A percentile compares a stretch with the other conserved stretches of the same genome.
phyloP scores from a whole-genome alignment of 2,888 invertebrate species.

The Tuta absoluta region DNA sequence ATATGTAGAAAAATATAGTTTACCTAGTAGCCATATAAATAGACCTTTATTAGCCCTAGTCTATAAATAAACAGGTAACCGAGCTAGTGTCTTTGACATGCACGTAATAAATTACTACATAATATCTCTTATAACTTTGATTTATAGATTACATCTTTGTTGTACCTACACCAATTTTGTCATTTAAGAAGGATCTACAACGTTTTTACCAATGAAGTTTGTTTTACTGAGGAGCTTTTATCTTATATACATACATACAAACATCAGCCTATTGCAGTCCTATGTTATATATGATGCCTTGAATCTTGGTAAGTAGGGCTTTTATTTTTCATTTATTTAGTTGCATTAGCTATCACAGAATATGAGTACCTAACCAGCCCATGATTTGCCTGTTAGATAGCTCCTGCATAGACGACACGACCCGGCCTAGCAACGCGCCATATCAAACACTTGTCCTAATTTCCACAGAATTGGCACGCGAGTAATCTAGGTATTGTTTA shows the following conservation, averaged over 20 bases:
- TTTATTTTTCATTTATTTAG: neutral
- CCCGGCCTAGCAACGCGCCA: conserved; percentile 16
- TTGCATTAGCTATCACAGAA: neutral
- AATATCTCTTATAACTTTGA: no score
- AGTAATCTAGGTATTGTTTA: conserved; percentile 39
- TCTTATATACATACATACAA: no score
- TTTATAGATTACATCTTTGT: no score
- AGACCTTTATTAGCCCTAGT: neutral
- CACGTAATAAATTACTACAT: neutral
- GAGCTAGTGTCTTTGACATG: neutral
- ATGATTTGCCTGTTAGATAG: neutral
- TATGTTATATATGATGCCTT: no score
- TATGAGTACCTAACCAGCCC: neutral
- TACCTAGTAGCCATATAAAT: neutral
- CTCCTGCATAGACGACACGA: neutral
- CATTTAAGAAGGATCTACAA: no score
- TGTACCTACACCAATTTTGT: no score
- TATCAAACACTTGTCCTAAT: conserved; percentile 50
- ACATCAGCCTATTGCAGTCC: no score
- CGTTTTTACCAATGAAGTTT: no score
- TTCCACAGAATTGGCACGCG: conserved; percentile 50
- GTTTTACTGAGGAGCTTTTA: no score
- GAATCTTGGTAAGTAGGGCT: neutral
- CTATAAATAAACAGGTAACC: neutral
- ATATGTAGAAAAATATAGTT: no score